Conservation (phyloP, 2,113 vertebrate genomes). For the Saguinus imperator region DNA sequence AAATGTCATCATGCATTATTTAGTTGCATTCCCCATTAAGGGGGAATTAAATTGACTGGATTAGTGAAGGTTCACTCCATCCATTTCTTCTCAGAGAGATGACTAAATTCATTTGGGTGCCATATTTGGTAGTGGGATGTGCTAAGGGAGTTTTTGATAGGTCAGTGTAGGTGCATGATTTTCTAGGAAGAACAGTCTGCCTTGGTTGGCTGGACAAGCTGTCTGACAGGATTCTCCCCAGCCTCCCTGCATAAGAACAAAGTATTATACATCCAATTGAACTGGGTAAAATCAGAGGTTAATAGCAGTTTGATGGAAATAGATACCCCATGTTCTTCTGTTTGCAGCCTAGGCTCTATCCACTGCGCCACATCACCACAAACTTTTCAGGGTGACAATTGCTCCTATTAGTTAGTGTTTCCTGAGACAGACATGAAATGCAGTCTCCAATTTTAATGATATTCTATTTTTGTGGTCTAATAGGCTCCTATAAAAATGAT, state of each 20-base stretch:
- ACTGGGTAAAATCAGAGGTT: not conserved
- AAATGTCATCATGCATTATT: slow-evolving; percentile 6
- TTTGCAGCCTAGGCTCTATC: not conserved
- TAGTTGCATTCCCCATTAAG: slow-evolving; percentile 45
- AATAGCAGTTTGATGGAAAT: slow-evolving; percentile 6
- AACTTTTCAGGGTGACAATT: not conserved
- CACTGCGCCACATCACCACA: not conserved
- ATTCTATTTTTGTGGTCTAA: not conserved
- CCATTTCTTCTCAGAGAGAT: not conserved
- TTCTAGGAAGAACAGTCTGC: slow-evolving; percentile 21
- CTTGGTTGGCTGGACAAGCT: not conserved
- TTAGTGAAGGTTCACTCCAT: slow-evolving; percentile 14
- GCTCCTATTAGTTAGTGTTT: not conserved
- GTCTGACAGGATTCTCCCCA: not conserved
- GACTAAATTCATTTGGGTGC: not conserved
- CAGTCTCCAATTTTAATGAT: not conserved
- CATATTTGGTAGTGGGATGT: not conserved
- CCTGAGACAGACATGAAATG: not conserved
- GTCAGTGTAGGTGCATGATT: not conserved
- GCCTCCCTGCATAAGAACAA: slow-evolving; percentile 2
- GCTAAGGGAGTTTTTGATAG: not conserved
- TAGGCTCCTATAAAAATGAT: not conserved
- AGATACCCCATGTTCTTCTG: not conserved
- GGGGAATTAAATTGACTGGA: slow-evolving; percentile 9
- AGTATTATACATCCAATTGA: not conserved